Conservation (phyloP, 2,797 vertebrate genomes). For the Rhynchonycteris naso region DNA sequence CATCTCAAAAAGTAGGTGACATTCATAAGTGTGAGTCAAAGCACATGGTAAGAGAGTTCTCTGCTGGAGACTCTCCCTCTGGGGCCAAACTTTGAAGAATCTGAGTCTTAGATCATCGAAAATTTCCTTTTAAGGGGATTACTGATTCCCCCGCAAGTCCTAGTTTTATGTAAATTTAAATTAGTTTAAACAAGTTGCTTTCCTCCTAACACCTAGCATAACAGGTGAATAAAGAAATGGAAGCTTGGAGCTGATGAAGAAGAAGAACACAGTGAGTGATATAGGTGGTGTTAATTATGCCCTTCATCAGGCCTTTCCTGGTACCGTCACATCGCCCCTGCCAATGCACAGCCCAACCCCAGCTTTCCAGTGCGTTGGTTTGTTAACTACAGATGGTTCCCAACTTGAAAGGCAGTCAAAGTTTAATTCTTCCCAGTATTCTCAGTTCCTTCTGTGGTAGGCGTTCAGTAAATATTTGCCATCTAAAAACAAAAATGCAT, state of each 20-base stretch:
- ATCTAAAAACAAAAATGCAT: neutral
- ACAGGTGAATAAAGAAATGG: neutral
- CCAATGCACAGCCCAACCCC: neutral
- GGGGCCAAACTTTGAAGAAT: neutral
- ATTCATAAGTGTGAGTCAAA: neutral
- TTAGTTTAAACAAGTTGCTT: neutral
- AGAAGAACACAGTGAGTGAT: neutral
- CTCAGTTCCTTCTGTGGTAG: neutral
- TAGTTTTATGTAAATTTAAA: neutral
- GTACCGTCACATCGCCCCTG: neutral
- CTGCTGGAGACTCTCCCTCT: neutral
- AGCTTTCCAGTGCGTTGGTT: neutral
- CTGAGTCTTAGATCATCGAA: neutral
- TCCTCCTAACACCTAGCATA: neutral
- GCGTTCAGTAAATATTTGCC: constrained; percentile 33
- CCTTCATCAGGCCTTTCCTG: neutral
- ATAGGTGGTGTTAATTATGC: neutral
- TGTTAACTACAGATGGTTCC: neutral
- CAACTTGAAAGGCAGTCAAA: neutral
- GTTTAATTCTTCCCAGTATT: neutral
- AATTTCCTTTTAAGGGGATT: neutral
- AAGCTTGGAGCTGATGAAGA: neutral
- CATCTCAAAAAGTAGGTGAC: neutral
- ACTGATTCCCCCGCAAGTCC: neutral
- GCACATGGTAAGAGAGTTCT: neutral